Percentiles rank a stretch among this genome's conserved stretches.
phyloP scores from a whole-genome alignment of 2,888 invertebrate species.

The Nemoura dubitans region DNA sequence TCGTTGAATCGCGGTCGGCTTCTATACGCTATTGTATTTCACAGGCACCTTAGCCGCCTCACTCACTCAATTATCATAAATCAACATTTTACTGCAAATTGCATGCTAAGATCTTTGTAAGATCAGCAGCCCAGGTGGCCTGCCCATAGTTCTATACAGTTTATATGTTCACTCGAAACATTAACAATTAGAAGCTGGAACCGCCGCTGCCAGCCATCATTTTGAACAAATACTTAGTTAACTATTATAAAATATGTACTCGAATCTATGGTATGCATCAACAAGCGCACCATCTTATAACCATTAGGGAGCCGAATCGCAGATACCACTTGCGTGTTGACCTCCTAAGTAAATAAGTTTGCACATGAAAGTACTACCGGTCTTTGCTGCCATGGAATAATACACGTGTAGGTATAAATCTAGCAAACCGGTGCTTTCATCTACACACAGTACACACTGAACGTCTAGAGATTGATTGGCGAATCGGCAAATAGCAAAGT shows the following conservation, averaged over 20 bases:
- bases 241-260: not conserved
- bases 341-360: not conserved
- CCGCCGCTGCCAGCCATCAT: not conserved
- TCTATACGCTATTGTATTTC: not conserved
- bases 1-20: not conserved
- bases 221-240: not conserved
- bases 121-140: not conserved
- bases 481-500: not conserved
- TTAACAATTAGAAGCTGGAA: not conserved
- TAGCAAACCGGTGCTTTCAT: not conserved
- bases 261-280: too few species aligned
- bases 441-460: not conserved
- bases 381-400: not conserved
- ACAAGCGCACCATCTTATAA: not conserved
- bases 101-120: slow-evolving; percentile 9
- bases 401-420: not conserved
- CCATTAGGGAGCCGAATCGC: not conserved
- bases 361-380: not conserved
- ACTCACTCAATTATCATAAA: not conserved
- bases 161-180: not conserved
- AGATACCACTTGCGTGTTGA: not conserved
- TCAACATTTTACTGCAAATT: slow-evolving; percentile 12
- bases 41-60: not conserved
- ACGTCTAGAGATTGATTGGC: not conserved
- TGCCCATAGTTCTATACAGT: not conserved